Conservation (phyloP, 2,888 invertebrate genomes). For the Idaea aversata region DNA sequence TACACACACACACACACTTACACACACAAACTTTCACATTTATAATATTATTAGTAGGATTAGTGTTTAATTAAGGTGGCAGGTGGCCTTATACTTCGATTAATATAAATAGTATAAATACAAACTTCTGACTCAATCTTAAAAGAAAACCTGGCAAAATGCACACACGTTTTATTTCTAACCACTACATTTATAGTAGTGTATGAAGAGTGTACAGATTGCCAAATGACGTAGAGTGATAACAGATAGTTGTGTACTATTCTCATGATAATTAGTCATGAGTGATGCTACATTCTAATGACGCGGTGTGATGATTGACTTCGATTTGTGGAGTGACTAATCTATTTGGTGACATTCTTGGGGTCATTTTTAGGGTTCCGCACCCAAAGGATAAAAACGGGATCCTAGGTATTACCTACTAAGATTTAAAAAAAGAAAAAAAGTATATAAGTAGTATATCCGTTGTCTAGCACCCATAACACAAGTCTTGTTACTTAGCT, state of each 20-base stretch:
- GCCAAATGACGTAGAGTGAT: conserved; percentile 23
- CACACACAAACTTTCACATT: too few relatives aligned
- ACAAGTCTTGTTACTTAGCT: too few relatives aligned
- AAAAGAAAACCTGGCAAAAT: conserved; percentile 5
- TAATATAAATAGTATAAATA: not conserved
- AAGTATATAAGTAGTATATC: too few relatives aligned
- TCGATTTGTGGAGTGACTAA: not conserved
- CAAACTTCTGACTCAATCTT: not conserved
- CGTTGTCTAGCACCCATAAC: too few relatives aligned
- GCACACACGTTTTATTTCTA: conserved; percentile 16
- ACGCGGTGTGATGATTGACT: not conserved
- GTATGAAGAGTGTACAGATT: not conserved
- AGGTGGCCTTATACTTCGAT: too few relatives aligned
- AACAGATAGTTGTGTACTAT: conserved; percentile 15
- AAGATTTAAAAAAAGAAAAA: too few relatives aligned
- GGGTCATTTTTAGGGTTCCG: too few relatives aligned
- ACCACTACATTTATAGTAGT: conserved; percentile 30
- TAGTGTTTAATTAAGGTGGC: too few relatives aligned
- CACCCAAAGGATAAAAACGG: too few relatives aligned
- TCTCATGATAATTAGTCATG: not conserved
- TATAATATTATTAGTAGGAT: too few relatives aligned
- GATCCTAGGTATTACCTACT: too few relatives aligned
- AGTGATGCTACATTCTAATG: not conserved
- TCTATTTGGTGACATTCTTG: not conserved
- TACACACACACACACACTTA: too few relatives aligned